These are phyloP conservation scores for Tipula unca DNA, from an alignment of 2,888 invertebrate species.

Conservation along the genomic window DNA sequence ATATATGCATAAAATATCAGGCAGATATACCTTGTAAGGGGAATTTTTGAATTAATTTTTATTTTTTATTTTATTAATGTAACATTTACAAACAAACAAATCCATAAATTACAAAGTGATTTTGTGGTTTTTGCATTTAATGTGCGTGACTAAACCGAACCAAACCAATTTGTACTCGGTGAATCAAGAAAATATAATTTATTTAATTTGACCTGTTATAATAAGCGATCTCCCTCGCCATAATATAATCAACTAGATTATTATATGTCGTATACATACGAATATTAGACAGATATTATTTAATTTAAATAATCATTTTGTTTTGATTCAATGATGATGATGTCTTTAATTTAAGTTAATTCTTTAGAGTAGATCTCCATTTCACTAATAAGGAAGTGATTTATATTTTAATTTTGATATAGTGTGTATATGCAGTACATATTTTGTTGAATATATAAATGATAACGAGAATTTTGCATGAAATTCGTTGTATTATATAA, in stretches of 20 bases:
- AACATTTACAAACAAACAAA: background rate
- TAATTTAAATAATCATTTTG: slow-evolving; percentile 3
- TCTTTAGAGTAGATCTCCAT: background rate
- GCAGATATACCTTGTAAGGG: background rate
- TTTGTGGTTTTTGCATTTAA: background rate
- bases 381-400: slow-evolving; percentile 1
- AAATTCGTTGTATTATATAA: background rate
- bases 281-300: background rate
- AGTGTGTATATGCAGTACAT: background rate
- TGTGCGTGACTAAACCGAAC: background rate
- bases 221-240: background rate
- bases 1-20: background rate
- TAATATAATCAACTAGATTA: background rate
- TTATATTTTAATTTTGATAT: background rate
- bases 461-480: background rate
- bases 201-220: background rate
- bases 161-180: background rate
- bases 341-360: background rate
- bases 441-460: background rate
- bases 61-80: background rate
- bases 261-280: background rate
- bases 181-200: background rate
- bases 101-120: background rate
- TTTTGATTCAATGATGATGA: background rate
- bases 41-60: background rate